Percentiles rank a stretch among this genome's conserved stretches.
These are phyloP conservation scores for Unio delphinus DNA, from an alignment of 2,888 invertebrate species.

Conservation along the genomic window DNA sequence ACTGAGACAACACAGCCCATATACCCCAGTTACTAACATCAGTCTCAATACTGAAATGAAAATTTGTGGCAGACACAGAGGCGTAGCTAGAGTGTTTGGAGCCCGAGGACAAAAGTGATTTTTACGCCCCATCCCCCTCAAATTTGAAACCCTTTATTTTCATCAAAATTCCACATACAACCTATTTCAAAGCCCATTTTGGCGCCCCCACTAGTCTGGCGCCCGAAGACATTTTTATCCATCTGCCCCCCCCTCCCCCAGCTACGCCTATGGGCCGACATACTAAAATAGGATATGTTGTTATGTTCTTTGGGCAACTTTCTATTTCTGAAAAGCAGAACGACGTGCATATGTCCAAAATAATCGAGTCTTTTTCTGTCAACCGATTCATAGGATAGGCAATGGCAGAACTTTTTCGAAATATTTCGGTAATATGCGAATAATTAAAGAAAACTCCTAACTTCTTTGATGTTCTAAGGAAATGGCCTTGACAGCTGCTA, in stretches of 20 bases:
- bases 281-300: constrained; percentile 4
- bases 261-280: too few species aligned
- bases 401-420: neutral
- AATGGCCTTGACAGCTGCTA: constrained; percentile 6
- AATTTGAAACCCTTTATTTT: too few species aligned
- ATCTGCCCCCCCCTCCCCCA: too few species aligned
- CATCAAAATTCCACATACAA: too few species aligned
- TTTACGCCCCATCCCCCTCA: too few species aligned
- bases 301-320: neutral
- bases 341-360: neutral
- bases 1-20: constrained; percentile 9
- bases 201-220: too few species aligned
- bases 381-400: constrained; percentile 4
- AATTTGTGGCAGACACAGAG: neutral
- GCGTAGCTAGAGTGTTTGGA: too few species aligned
- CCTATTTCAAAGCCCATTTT: too few species aligned
- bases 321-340: constrained; percentile 8
- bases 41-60: constrained; percentile 5
- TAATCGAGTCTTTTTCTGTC: constrained; percentile 1
- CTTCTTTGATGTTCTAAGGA: constrained; percentile 9
- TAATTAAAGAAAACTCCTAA: constrained; percentile 7
- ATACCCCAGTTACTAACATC: constrained; percentile 5
- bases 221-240: too few species aligned
- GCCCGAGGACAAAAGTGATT: too few species aligned
- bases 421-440: constrained; percentile 2